Conservation (phyloP, 2,888 invertebrate species). For the Pyrrhia umbra region DNA sequence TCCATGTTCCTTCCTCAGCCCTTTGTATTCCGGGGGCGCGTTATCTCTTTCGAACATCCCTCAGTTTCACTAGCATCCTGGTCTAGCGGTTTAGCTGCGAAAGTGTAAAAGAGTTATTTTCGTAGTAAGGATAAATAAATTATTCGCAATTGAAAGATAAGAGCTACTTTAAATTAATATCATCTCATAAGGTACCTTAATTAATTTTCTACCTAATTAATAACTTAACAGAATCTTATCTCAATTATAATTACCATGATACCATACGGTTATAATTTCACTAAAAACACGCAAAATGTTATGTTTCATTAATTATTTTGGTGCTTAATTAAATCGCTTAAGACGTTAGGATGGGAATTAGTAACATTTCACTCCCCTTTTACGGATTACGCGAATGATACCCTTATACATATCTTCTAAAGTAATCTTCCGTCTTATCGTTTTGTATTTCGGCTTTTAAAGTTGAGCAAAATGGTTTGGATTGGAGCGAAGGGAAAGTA, state of each 20-base stretch:
- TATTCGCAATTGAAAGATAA: too few relatives aligned
- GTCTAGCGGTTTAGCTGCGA: too few relatives aligned
- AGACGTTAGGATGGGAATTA: conserved; percentile 9
- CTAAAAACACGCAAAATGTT: conserved; percentile 1
- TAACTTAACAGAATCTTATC: background rate
- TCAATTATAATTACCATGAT: conserved; percentile 14
- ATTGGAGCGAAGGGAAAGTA: too few relatives aligned
- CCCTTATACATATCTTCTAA: conserved; percentile 2
- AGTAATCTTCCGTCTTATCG: background rate
- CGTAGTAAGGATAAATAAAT: too few relatives aligned
- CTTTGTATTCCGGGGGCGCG: too few relatives aligned
- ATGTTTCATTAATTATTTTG: conserved; percentile 17
- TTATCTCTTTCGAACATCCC: too few relatives aligned
- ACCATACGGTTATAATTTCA: conserved; percentile 11
- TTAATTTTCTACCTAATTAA: conserved; percentile 15
- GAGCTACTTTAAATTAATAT: background rate
- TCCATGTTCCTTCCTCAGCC: too few relatives aligned
- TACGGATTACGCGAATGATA: conserved; percentile 3
- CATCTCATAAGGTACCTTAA: background rate
- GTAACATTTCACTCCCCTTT: conserved; percentile 17
- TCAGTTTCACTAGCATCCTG: too few relatives aligned
- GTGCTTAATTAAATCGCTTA: conserved; percentile 31
- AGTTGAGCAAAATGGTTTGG: background rate
- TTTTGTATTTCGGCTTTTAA: conserved; percentile 2
- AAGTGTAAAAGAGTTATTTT: too few relatives aligned